A percentile compares a stretch with the other conserved stretches of the same genome.
Conservation (phyloP, 2,113 vertebrate species). For the Petrocephalus zakoni region DNA sequence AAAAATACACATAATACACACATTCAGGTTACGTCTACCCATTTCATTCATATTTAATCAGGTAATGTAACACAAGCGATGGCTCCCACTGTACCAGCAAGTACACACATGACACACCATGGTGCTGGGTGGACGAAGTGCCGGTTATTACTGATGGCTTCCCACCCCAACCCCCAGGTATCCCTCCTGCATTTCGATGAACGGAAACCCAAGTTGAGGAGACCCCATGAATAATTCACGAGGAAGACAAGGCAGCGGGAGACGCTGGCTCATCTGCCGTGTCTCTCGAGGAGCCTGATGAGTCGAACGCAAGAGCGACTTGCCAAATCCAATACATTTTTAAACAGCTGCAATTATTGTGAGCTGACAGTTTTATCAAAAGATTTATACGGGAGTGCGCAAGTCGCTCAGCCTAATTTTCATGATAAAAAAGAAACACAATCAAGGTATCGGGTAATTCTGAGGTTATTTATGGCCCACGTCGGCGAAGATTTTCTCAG, state of each 20-base stretch:
- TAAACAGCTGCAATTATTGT: constrained; percentile 29
- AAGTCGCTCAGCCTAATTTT: constrained; percentile 18
- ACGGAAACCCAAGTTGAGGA: constrained; percentile 27
- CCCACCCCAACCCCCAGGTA: neutral
- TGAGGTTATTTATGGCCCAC: constrained; percentile 36
- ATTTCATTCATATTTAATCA: neutral
- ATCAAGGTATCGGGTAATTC: constrained; percentile 21
- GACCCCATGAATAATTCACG: constrained; percentile 41
- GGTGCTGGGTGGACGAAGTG: neutral
- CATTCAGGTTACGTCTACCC: neutral
- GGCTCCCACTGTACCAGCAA: neutral
- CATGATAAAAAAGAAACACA: constrained; percentile 7
- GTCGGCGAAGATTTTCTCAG: neutral
- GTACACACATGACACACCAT: neutral
- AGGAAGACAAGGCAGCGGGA: constrained; percentile 12
- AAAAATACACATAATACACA: neutral
- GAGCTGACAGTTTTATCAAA: constrained; percentile 25
- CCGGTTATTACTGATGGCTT: neutral
- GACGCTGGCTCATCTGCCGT: constrained; percentile 28
- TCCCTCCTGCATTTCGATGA: constrained; percentile 22
- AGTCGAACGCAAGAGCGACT: constrained; percentile 17
- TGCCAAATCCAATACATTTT: constrained; percentile 36
- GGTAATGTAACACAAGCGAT: neutral
- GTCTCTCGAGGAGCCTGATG: constrained; percentile 12
- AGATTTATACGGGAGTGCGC: constrained; percentile 27